Percentiles rank a stretch among this genome's conserved stretches.
Evolutionary conservation across 1,140 invertebrate species (phyloP).

Genomic region (Microplitis mediator): DNA sequence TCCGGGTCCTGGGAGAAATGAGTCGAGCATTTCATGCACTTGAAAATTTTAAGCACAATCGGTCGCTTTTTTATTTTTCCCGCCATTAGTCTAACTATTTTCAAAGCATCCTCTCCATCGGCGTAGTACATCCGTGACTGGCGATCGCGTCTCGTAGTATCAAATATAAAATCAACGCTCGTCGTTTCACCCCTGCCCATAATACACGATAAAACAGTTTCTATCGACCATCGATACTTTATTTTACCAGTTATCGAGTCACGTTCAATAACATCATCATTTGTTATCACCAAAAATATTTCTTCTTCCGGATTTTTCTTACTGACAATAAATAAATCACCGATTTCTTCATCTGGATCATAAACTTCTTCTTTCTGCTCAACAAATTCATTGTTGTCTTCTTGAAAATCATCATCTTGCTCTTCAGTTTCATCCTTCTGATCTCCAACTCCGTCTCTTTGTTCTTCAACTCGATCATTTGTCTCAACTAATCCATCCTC

Average conservation of each 20-base stretch:
- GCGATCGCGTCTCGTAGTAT: constrained; percentile 65
- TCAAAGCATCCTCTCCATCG: constrained; percentile 65
- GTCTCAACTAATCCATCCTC: too few relatives aligned
- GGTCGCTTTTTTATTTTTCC: constrained; percentile 61
- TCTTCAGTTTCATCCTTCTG: not conserved
- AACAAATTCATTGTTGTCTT: constrained; percentile 13
- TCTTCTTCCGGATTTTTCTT: constrained; percentile 51
- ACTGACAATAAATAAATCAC: constrained; percentile 52
- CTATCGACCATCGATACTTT: constrained; percentile 65
- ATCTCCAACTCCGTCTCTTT: too few relatives aligned
- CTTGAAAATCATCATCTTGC: not conserved
- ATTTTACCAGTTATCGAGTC: constrained; percentile 61
- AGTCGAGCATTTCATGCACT: constrained; percentile 69
- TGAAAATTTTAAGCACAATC: constrained; percentile 63
- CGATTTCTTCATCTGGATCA: constrained; percentile 52
- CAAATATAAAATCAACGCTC: constrained; percentile 68
- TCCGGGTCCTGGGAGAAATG: constrained; percentile 65
- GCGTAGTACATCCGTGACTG: constrained; percentile 66
- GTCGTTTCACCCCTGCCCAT: constrained; percentile 57
- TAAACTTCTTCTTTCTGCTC: constrained; percentile 32
- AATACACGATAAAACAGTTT: constrained; percentile 65
- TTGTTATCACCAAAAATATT: constrained; percentile 54
- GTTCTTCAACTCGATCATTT: too few relatives aligned
- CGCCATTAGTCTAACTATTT: constrained; percentile 61
- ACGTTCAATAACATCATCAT: constrained; percentile 59